These are phyloP conservation scores for Fulica atra DNA, from an alignment of 2,113 vertebrate species.

Conservation along the genomic window DNA sequence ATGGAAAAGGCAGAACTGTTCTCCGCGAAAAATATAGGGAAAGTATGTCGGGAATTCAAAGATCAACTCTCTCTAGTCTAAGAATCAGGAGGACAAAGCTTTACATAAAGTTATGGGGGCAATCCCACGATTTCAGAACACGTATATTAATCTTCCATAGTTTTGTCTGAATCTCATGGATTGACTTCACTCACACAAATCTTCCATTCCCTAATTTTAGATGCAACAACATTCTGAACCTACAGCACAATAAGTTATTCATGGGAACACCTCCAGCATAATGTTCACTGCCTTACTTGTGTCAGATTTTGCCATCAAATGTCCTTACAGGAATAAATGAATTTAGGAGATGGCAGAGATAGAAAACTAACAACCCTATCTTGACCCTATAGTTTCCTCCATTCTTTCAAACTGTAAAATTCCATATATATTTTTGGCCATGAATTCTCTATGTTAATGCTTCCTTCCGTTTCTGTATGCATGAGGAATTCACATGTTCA, in stretches of 20 bases:
- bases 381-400: background rate
- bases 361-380: background rate
- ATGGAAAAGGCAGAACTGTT: background rate
- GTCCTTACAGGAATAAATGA: background rate
- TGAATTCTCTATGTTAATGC: background rate
- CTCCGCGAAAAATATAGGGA: rapidly evolving
- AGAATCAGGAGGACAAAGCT: background rate
- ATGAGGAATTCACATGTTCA: background rate
- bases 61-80: background rate
- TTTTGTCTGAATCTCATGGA: background rate
- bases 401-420: background rate
- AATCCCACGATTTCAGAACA: background rate
- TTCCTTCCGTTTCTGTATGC: background rate
- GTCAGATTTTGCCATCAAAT: background rate
- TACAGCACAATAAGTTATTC: background rate
- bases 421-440: background rate
- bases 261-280: background rate
- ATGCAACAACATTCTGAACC: background rate
- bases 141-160: background rate
- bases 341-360: too few species aligned
- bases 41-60: background rate
- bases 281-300: background rate
- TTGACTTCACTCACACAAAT: background rate
- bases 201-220: background rate
- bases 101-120: rapidly evolving